phyloP scores from a whole-genome alignment of 1,140 invertebrate species.

The Caerostris extrusa region DNA sequence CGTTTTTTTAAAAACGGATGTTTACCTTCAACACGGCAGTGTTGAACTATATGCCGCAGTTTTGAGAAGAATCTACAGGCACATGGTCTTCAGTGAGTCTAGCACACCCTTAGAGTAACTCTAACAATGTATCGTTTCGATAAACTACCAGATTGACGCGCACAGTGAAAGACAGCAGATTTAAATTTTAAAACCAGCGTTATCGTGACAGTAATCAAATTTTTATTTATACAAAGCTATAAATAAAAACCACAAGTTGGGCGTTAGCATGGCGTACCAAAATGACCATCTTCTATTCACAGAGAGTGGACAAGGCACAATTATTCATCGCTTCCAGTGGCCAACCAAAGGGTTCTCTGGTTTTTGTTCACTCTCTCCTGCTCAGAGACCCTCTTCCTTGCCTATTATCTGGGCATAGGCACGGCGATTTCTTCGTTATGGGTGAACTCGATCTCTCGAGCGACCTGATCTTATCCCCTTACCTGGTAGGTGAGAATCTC shows the following conservation, averaged over 20 bases:
- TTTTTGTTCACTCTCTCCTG: not conserved
- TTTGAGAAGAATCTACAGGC: too few species aligned
- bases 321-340: not conserved
- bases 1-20: too few species aligned
- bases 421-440: slow-evolving; percentile 1
- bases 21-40: too few species aligned
- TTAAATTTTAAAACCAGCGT: too few species aligned
- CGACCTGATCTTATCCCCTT: not conserved
- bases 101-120: too few species aligned
- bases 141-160: too few species aligned
- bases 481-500: not conserved
- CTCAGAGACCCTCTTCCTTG: not conserved
- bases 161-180: too few species aligned
- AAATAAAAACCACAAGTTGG: not conserved
- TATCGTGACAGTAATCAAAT: not conserved
- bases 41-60: too few species aligned
- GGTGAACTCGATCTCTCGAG: not conserved
- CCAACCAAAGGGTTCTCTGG: not conserved
- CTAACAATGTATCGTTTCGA: too few species aligned
- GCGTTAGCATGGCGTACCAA: not conserved
- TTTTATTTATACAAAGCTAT: not conserved
- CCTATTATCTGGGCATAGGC: not conserved
- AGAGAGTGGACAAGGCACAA: slow-evolving; percentile 5
- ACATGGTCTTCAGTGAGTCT: too few species aligned
- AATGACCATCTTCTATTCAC: not conserved